phyloP scores from a whole-genome alignment of 2,797 vertebrate species.

The Acrossocheilus wenchowensis region DNA sequence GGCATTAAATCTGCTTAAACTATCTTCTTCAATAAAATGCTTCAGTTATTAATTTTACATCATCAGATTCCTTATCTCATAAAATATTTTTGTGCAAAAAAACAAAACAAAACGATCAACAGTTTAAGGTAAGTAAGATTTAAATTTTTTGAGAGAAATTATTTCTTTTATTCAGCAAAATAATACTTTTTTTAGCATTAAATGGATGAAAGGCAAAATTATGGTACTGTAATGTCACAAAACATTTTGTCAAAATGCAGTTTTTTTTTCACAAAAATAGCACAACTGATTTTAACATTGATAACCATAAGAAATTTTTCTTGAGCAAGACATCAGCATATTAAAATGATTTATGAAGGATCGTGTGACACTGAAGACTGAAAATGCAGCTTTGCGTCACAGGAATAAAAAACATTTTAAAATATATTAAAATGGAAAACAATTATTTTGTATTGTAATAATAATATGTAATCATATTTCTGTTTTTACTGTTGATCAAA shows the following conservation, averaged over 20 bases:
- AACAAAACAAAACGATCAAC: background rate
- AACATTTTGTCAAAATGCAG: background rate
- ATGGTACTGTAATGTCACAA: background rate
- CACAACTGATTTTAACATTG: background rate
- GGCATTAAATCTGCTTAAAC: background rate
- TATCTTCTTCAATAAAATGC: background rate
- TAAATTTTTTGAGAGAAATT: background rate
- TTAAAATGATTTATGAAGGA: background rate
- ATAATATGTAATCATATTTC: background rate
- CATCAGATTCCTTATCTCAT: background rate
- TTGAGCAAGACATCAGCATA: background rate
- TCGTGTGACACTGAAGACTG: background rate
- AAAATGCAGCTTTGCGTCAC: background rate
- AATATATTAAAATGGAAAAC: background rate
- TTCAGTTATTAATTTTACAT: background rate
- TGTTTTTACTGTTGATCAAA: background rate
- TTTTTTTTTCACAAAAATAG: background rate
- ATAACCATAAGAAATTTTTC: background rate
- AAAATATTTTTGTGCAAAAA: background rate
- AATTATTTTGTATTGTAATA: background rate
- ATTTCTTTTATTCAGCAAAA: background rate
- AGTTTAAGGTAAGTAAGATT: background rate
- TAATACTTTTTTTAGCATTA: background rate
- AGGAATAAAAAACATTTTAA: background rate
- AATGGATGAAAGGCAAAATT: background rate